Percentiles rank a stretch among this genome's conserved stretches.
These are phyloP conservation scores for Callimorpha dominula DNA, from an alignment of 2,888 invertebrate species.

Conservation along the genomic window DNA sequence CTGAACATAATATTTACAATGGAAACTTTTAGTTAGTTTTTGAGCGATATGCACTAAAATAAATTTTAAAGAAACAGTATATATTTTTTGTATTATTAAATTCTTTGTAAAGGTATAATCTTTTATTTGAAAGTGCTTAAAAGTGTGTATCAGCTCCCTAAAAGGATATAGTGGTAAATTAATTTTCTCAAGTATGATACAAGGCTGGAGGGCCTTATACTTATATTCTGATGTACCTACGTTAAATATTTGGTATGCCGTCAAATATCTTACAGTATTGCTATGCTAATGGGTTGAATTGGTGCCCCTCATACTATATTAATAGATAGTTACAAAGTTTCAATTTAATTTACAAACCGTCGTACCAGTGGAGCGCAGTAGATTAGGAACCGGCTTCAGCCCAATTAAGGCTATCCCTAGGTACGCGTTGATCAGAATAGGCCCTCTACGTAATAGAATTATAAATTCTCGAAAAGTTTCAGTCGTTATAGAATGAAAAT, in stretches of 20 bases:
- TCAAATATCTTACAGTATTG: slow-evolving; percentile 9
- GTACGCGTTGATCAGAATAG: slow-evolving; percentile 27
- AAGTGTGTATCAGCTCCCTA: no score
- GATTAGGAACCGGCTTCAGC: slow-evolving; percentile 35
- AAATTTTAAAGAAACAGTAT: no score
- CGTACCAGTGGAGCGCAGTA: slow-evolving; percentile 18
- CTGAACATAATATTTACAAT: no score
- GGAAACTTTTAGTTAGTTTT: no score
- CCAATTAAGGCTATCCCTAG: slow-evolving; percentile 31
- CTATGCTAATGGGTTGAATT: slow-evolving; percentile 8
- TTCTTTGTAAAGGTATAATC: no score
- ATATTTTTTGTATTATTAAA: no score
- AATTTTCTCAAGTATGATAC: no score
- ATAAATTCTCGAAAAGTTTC: slow-evolving; percentile 35
- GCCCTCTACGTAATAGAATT: slow-evolving; percentile 33
- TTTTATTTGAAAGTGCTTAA: no score
- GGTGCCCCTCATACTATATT: slow-evolving; percentile 25
- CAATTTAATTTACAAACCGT: slow-evolving; percentile 41
- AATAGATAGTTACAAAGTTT: slow-evolving; percentile 32
- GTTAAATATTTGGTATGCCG: background rate
- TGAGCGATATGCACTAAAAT: no score
- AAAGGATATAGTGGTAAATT: no score
- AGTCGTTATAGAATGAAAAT: background rate
- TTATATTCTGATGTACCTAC: background rate
- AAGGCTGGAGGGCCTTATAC: no score